A percentile compares a stretch with the other conserved stretches of the same genome.
phyloP scores from a whole-genome alignment of 2,888 invertebrate genomes.

The Pyrrhosoma nymphula region DNA sequence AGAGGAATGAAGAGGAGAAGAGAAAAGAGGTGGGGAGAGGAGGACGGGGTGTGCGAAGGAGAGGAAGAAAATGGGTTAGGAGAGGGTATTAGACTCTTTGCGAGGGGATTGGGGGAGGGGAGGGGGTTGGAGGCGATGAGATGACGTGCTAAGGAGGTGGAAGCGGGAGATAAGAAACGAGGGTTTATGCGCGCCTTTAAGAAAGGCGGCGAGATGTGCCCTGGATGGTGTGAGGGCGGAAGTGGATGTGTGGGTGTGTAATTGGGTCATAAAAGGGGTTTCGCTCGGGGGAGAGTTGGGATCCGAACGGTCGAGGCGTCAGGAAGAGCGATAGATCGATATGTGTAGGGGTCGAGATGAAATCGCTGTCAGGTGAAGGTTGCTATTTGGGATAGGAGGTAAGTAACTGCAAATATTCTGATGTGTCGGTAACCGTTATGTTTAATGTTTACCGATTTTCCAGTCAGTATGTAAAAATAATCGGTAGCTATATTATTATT shows the following conservation, averaged over 20 bases:
- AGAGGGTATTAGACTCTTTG: background rate
- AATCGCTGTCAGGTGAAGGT: background rate
- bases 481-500: background rate
- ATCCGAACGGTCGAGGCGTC: background rate
- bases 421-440: no score
- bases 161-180: constrained; percentile 43
- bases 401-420: no score
- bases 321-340: background rate
- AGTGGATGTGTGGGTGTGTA: background rate
- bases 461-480: background rate
- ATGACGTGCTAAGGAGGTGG: constrained; percentile 40
- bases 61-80: background rate
- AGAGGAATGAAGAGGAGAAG: background rate
- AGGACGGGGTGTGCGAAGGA: no score
- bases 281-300: background rate
- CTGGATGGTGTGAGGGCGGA: background rate
- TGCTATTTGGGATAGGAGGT: background rate
- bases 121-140: background rate
- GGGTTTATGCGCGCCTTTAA: background rate
- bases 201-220: no score
- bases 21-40: background rate
- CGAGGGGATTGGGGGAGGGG: background rate
- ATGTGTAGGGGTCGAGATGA: background rate
- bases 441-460: background rate
- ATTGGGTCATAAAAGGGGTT: constrained; percentile 36